Conservation (phyloP, 2,113 vertebrate genomes). For the Spilogale gracilis region DNA sequence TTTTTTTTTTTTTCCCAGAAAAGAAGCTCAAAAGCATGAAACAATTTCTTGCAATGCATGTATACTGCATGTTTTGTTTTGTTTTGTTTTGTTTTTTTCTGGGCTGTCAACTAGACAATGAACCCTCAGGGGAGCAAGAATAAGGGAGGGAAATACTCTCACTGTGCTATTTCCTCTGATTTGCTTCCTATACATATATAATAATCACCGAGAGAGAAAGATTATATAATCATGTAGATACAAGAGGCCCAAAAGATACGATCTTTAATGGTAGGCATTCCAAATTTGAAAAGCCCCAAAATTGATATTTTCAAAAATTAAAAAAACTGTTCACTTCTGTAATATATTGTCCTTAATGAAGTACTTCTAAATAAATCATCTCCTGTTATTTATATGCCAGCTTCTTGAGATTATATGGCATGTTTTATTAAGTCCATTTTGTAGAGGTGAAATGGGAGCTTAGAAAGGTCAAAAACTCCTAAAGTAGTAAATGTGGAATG, state of each 20-base stretch:
- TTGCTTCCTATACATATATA: neutral
- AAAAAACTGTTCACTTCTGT: neutral
- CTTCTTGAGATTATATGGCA: neutral
- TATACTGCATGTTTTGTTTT: neutral
- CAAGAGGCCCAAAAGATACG: neutral
- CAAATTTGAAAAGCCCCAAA: neutral
- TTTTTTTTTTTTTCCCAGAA: neutral
- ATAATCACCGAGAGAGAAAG: neutral
- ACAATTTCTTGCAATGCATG: neutral
- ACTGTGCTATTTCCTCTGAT: neutral
- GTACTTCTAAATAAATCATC: slow-evolving; percentile 27
- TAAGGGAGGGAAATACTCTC: neutral
- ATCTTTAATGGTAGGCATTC: neutral
- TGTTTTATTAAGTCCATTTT: neutral
- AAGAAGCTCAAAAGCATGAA: neutral
- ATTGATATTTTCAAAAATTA: neutral
- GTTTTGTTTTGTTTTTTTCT: neutral
- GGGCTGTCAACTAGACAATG: fast-evolving
- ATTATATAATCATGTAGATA: neutral
- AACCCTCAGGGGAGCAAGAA: neutral
- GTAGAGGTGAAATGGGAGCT: neutral
- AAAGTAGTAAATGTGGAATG: neutral
- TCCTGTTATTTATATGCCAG: neutral
- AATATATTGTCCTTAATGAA: neutral
- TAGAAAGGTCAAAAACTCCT: neutral